Evolutionary conservation across 1,140 invertebrate genomes (phyloP).

Genomic region (Heliothis virescens): DNA sequence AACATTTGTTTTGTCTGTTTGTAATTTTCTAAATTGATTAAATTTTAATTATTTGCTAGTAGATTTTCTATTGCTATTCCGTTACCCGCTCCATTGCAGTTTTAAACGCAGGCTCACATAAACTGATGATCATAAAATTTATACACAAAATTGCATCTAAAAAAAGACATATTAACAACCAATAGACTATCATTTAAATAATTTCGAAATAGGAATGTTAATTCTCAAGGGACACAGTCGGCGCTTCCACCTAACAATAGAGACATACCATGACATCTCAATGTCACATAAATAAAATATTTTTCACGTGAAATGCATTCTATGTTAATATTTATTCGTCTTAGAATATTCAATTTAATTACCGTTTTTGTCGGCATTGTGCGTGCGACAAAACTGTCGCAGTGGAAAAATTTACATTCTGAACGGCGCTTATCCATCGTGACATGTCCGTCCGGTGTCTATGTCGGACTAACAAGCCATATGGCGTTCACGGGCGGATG

Average conservation of each 20-base stretch:
- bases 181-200: neutral
- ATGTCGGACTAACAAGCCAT: slow-evolving; percentile 70
- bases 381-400: slow-evolving; percentile 34
- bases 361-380: slow-evolving; percentile 30
- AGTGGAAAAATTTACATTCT: slow-evolving; percentile 38
- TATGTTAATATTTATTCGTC: slow-evolving; percentile 4
- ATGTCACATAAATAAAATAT: slow-evolving; percentile 34
- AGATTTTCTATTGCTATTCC: no score
- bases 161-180: no score
- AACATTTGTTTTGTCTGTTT: no score
- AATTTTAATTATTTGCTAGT: no score
- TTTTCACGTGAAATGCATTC: slow-evolving; percentile 30
- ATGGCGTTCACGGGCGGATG: slow-evolving; percentile 60
- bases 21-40: no score
- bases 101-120: no score
- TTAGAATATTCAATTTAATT: slow-evolving; percentile 33
- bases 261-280: slow-evolving; percentile 22
- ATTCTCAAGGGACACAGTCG: slow-evolving; percentile 21
- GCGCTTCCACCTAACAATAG: slow-evolving; percentile 11
- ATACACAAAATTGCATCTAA: no score
- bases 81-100: no score
- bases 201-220: neutral
- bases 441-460: slow-evolving; percentile 67
- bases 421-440: slow-evolving; percentile 47
- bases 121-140: no score